These are phyloP conservation scores for Lochmaea crataegi DNA, from an alignment of 2,888 invertebrate genomes.

Conservation along the genomic window DNA sequence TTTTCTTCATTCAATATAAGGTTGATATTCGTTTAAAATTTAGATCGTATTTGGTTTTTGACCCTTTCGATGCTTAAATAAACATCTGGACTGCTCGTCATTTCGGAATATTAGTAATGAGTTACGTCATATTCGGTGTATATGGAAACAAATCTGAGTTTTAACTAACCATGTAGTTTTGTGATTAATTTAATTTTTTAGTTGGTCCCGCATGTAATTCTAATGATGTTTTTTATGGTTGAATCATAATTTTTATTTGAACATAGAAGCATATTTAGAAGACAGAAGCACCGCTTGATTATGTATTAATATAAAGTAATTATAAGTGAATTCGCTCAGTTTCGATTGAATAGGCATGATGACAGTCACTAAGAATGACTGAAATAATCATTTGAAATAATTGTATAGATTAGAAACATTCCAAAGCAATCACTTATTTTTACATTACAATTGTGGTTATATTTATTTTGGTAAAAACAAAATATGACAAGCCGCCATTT, in stretches of 20 bases:
- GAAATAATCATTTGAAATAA: no score
- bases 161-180: slow-evolving; percentile 14
- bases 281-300: no score
- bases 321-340: no score
- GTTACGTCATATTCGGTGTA: slow-evolving; percentile 41
- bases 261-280: background rate
- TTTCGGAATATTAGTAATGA: slow-evolving; percentile 36
- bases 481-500: no score
- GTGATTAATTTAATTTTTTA: slow-evolving; percentile 5
- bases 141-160: slow-evolving; percentile 46
- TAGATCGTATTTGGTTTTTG: slow-evolving; percentile 46
- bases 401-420: no score
- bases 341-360: no score
- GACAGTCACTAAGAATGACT: no score
- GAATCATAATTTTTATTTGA: background rate
- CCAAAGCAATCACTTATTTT: no score
- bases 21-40: slow-evolving; percentile 35
- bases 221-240: background rate
- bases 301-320: no score
- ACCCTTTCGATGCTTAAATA: slow-evolving; percentile 50
- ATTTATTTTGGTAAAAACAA: no score
- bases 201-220: slow-evolving; percentile 6
- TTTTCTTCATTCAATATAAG: slow-evolving; percentile 25
- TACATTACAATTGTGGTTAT: no score
- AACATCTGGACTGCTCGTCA: slow-evolving; percentile 52